A percentile compares a stretch with the other conserved stretches of the same genome.
phyloP scores from a whole-genome alignment of 2,888 invertebrate species.

The Amphipoea lucens region DNA sequence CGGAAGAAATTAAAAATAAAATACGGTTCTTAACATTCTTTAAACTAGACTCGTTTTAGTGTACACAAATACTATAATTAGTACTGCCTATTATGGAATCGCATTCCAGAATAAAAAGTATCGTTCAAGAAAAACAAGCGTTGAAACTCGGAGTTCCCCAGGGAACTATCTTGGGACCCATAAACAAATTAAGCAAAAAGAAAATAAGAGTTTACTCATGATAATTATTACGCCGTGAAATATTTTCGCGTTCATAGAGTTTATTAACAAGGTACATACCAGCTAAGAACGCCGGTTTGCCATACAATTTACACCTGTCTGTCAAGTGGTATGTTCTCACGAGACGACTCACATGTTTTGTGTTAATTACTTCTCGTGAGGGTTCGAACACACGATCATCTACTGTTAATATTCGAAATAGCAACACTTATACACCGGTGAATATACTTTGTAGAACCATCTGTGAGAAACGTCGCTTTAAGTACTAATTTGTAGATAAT shows the following conservation, averaged over 20 bases:
- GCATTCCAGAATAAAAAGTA: conserved; percentile 28
- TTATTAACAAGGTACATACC: conserved; percentile 56
- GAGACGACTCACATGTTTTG: conserved; percentile 55
- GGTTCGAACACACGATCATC: conserved; percentile 54
- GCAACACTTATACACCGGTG: conserved; percentile 14
- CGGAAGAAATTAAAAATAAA: conserved; percentile 13
- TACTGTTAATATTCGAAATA: conserved; percentile 41
- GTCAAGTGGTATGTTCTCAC: conserved; percentile 62
- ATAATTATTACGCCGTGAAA: conserved; percentile 53
- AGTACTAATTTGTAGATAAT: conserved; percentile 20
- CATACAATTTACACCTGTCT: conserved; percentile 62
- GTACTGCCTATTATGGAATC: conserved; percentile 17
- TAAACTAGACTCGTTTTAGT: conserved; percentile 18
- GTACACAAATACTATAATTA: conserved; percentile 27
- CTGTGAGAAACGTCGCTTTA: not conserved
- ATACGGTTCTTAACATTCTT: conserved; percentile 8
- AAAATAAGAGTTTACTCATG: conserved; percentile 43
- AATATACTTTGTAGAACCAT: conserved; percentile 7
- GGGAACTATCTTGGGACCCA: conserved; percentile 43
- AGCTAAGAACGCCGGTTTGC: conserved; percentile 51
- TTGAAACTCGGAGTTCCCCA: conserved; percentile 35
- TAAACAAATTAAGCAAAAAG: conserved; percentile 55
- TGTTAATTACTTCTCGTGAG: conserved; percentile 57
- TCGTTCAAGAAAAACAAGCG: conserved; percentile 23
- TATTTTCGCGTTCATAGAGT: conserved; percentile 58